Base-by-base conservation (phyloP, 92 coral and sea anemone species). In the Palythoa heliodiscus region DNA sequence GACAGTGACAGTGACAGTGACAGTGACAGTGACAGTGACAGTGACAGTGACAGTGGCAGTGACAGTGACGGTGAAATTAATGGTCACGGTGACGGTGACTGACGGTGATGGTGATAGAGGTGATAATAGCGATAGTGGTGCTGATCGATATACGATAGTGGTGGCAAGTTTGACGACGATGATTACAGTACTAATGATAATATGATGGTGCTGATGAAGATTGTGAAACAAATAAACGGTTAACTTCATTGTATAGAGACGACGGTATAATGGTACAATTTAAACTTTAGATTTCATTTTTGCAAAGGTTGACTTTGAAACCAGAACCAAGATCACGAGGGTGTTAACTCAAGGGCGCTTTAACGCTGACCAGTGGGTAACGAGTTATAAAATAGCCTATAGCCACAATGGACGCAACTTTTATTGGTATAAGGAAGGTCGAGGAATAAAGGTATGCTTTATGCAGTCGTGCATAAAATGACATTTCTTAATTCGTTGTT, bases 331-430 rank as follows among this genome's bases (percentile, higher is more conserved):
- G 64, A 47, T 80, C 16, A 80, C 84, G 22, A 66, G 84, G 70
- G 84, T 80, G 50, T 48, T 25, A 24, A 80, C 84, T 47, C 74
- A 80, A 50, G 84, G 84, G 13, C 84, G 84, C 24, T 80, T 39
- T 15, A 80, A 80, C 39, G 43, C 73, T 63, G 73, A 80, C 84
- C 84, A 80, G 74, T 80, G 84, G 84, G 84, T 80, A 43, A 80
- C 84, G 60, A 80, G 84, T 43, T 80, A 80, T 73, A 80, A 66
- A 14, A 24, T 80, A 15, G 23, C 73, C 43, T 80, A 80, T 55
- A 80, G 84, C 73, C 72, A 40, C 55, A 50, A 80, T 64, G 84
- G 84, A 23, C 73, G 84, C 38, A 66, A 68, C 15, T 80, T 80
- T 22, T 66, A 64, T 66, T 68, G 73, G 63, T 80, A 63, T 74